Evolutionary conservation across 2,888 invertebrate species (phyloP).

Genomic region (Zaprionus lineosus): DNA sequence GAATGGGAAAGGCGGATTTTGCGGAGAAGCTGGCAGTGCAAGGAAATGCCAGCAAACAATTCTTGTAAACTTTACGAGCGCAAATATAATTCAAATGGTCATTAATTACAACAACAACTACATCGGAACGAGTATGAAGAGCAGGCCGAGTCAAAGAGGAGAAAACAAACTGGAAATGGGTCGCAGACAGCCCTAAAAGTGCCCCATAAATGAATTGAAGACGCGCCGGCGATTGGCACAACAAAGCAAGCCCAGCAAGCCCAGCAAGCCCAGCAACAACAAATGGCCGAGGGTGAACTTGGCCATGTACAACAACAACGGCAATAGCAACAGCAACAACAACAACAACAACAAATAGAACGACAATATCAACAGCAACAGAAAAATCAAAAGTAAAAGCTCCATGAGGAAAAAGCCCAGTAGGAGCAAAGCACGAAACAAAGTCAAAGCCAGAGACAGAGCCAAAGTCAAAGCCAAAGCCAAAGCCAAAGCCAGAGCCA

Average conservation of each 20-base stretch:
- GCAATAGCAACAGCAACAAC: slow-evolving; percentile 6
- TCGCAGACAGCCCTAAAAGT: slow-evolving; percentile 68
- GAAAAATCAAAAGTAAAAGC: slow-evolving; percentile 45
- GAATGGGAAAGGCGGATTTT: slow-evolving; percentile 54
- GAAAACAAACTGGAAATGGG: slow-evolving; percentile 60
- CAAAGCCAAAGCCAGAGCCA: too few species aligned
- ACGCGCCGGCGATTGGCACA: slow-evolving; percentile 39
- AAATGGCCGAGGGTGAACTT: slow-evolving; percentile 17
- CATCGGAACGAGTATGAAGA: neutral
- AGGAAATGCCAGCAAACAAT: slow-evolving; percentile 60
- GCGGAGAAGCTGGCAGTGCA: slow-evolving; percentile 13
- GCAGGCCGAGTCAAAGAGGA: slow-evolving; percentile 6
- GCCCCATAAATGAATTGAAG: slow-evolving; percentile 75
- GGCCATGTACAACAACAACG: slow-evolving; percentile 53
- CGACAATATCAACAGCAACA: slow-evolving; percentile 24
- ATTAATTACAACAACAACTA: slow-evolving; percentile 78
- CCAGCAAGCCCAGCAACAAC: slow-evolving; percentile 1
- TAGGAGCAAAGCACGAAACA: slow-evolving; percentile 19
- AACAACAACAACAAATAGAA: too few species aligned
- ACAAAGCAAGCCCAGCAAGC: slow-evolving; percentile 12
- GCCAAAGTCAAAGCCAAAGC: too few species aligned
- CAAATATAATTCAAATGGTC: slow-evolving; percentile 81
- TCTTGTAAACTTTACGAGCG: slow-evolving; percentile 81
- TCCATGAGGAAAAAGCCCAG: slow-evolving; percentile 40
- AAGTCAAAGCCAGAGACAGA: slow-evolving; percentile 9